These are phyloP conservation scores for Folsomia candida DNA, from an alignment of 2,888 invertebrate species.

Conservation along the genomic window DNA sequence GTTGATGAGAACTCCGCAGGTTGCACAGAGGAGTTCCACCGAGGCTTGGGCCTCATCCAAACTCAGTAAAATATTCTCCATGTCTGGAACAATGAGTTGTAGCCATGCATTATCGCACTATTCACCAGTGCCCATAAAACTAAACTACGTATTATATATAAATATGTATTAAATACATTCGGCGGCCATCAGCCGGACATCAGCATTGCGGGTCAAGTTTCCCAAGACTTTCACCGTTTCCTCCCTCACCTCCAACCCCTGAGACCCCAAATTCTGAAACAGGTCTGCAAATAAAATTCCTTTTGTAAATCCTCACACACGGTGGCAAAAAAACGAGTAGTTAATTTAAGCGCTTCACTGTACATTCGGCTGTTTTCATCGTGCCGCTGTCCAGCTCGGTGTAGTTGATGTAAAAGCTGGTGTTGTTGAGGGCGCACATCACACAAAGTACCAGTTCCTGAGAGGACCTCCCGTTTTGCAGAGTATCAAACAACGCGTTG, in stretches of 20 bases:
- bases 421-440: slow-evolving; percentile 47
- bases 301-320: background rate
- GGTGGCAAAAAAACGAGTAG: background rate
- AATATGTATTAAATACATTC: slow-evolving; percentile 22
- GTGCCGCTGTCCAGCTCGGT: slow-evolving; percentile 34
- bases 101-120: background rate
- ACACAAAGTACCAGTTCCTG: slow-evolving; percentile 47
- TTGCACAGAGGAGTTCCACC: slow-evolving; percentile 45
- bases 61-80: slow-evolving; percentile 36
- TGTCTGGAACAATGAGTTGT: slow-evolving; percentile 25
- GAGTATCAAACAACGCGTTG: slow-evolving; percentile 39
- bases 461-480: slow-evolving; percentile 35
- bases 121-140: no score
- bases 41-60: slow-evolving; percentile 33
- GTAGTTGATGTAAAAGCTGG: slow-evolving; percentile 48
- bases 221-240: slow-evolving; percentile 49
- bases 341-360: no score
- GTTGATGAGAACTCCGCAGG: slow-evolving; percentile 48
- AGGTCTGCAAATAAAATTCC: slow-evolving; percentile 19
- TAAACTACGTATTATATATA: background rate
- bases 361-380: slow-evolving; percentile 41
- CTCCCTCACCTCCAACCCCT: slow-evolving; percentile 44
- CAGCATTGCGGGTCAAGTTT: slow-evolving; percentile 45
- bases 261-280: slow-evolving; percentile 36
- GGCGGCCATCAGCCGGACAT: slow-evolving; percentile 35